A percentile compares a stretch with the other conserved stretches of the same genome.
Evolutionary conservation across 2,888 invertebrate species (phyloP).

Genomic region (Hofmannophila pseudospretella): DNA sequence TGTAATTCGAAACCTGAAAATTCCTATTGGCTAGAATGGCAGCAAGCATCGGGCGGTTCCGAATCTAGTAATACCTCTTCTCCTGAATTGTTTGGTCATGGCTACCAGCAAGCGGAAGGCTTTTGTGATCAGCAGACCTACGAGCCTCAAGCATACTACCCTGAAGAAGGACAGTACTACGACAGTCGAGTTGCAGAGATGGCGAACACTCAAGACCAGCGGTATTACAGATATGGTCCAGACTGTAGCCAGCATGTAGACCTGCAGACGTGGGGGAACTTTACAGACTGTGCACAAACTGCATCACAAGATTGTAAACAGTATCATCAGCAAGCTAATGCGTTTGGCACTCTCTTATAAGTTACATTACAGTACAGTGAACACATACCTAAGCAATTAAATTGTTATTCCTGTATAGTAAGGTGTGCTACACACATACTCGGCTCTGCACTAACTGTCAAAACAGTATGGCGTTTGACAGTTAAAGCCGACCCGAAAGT

Average conservation of each 20-base stretch:
- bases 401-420: too few species aligned
- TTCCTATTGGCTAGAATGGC: slow-evolving; percentile 78
- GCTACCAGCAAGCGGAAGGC: slow-evolving; percentile 57
- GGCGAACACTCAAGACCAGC: slow-evolving; percentile 51
- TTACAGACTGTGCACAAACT: slow-evolving; percentile 56
- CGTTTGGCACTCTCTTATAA: slow-evolving; percentile 59
- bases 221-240: slow-evolving; percentile 57
- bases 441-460: too few species aligned
- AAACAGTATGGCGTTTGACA: too few species aligned
- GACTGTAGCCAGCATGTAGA: slow-evolving; percentile 54
- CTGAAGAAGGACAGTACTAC: slow-evolving; percentile 64
- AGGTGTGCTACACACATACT: too few species aligned
- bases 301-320: slow-evolving; percentile 49
- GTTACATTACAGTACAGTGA: too few species aligned
- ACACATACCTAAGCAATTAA: too few species aligned
- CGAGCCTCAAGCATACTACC: slow-evolving; percentile 55
- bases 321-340: slow-evolving; percentile 51
- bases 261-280: slow-evolving; percentile 56
- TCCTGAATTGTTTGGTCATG: slow-evolving; percentile 69
- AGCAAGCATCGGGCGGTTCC: slow-evolving; percentile 61
- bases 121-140: slow-evolving; percentile 63
- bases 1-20: slow-evolving; percentile 82
- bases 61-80: slow-evolving; percentile 77
- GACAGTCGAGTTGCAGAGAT: slow-evolving; percentile 57
- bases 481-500: too few species aligned